phyloP scores from a whole-genome alignment of 2,797 vertebrate genomes.

The Myripristis jacobus region DNA sequence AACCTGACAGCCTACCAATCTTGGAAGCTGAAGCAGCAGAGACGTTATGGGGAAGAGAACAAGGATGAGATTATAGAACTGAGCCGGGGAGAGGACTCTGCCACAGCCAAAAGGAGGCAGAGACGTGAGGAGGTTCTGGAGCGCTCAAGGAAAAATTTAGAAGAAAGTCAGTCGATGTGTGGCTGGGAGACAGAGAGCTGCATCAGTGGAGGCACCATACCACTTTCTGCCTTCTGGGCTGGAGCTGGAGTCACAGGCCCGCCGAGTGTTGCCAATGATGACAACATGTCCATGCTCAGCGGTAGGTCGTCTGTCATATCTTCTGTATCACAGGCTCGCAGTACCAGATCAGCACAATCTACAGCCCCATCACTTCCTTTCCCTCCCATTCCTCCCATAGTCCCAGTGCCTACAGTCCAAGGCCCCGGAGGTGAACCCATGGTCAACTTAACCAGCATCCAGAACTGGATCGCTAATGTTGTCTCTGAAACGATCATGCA shows the following conservation, averaged over 20 bases:
- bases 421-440: constrained; percentile 87
- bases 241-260: constrained; percentile 77
- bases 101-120: constrained; percentile 87
- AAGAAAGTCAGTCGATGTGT: constrained; percentile 93
- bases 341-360: constrained; percentile 57
- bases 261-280: constrained; percentile 77
- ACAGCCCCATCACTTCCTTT: constrained; percentile 9
- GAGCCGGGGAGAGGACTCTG: constrained; percentile 86
- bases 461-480: constrained; percentile 95
- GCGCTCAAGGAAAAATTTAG: constrained; percentile 88
- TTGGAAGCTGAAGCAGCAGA: constrained; percentile 94
- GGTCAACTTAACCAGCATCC: constrained; percentile 91
- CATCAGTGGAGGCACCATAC: constrained; percentile 85
- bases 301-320: constrained; percentile 84
- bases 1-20: constrained; percentile 92
- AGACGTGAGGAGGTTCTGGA: constrained; percentile 91
- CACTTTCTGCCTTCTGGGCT: constrained; percentile 90
- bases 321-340: constrained; percentile 81
- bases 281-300: constrained; percentile 88
- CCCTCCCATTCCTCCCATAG: constrained; percentile 67
- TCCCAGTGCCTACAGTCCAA: constrained; percentile 79
- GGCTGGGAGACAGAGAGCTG: constrained; percentile 88
- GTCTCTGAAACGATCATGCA: constrained; percentile 94
- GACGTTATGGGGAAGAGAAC: constrained; percentile 86
- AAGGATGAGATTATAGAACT: constrained; percentile 89